A percentile compares a stretch with the other conserved stretches of the same genome.
Evolutionary conservation across 2,888 invertebrate species (phyloP).

Genomic region (Lymantria dispar): DNA sequence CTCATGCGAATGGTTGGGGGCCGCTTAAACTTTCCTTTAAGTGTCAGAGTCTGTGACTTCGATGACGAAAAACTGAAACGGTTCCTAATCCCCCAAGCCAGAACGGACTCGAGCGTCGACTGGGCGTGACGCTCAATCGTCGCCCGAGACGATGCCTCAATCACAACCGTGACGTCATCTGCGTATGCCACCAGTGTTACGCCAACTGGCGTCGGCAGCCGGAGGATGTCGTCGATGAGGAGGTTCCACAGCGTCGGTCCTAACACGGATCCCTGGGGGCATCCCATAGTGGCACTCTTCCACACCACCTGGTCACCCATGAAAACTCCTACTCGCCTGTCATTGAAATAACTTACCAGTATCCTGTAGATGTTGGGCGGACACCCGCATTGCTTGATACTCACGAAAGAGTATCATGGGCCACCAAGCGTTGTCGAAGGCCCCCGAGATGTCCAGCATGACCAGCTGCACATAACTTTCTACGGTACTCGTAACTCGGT

Average conservation of each 20-base stretch:
- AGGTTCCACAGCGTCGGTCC: constrained; percentile 30
- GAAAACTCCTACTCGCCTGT: constrained; percentile 18
- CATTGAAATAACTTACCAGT: constrained; percentile 27
- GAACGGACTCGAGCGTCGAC: no score
- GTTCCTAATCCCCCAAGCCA: no score
- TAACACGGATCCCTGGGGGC: constrained; percentile 3
- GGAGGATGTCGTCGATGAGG: constrained; percentile 2
- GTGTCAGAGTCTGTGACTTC: no score
- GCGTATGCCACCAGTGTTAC: constrained; percentile 25
- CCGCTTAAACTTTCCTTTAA: no score
- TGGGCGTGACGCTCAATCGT: constrained; percentile 3
- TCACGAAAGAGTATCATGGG: constrained; percentile 20
- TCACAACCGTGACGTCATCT: constrained; percentile 28
- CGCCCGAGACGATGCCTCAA: constrained; percentile 16
- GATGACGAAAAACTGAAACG: no score
- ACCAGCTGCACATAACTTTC: constrained; percentile 26
- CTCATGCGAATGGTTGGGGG: no score
- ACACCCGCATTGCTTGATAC: constrained; percentile 19
- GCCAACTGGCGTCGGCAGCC: constrained; percentile 17
- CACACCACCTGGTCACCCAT: constrained; percentile 13
- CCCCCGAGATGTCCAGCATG: constrained; percentile 37
- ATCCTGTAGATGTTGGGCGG: constrained; percentile 33
- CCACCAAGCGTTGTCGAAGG: constrained; percentile 46
- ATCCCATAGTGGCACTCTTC: constrained; percentile 22
- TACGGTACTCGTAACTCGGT: not conserved